Evolutionary conservation across 2,797 vertebrate species (phyloP), one percentile per base, ranked within the genome.

Genomic region (Lagocephalus sceleratus): DNA sequence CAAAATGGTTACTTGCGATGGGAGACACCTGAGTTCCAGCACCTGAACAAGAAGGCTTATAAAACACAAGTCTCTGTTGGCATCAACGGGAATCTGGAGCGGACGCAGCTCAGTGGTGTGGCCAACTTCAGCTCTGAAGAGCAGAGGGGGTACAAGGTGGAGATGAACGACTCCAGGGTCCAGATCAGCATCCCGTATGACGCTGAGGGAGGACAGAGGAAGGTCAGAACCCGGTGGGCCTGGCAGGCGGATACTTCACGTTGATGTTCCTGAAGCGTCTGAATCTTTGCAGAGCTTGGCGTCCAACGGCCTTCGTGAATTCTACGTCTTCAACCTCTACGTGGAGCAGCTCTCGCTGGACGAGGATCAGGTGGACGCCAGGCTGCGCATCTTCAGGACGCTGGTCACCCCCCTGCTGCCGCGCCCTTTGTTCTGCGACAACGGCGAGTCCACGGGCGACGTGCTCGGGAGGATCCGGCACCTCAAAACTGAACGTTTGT

Each of bases 161-260:
- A 68, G 0, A 53, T 17, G 3, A 3, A n/a, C 6, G 62, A 71
- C 0, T 0, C 5, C 1, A 60, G 48, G 0, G 6, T 87, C 2
- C 20, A 60, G 4, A 58, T 89, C 6, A 12, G 60, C 23, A 65
- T 91, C 23, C 88, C 90, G 0, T 76, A 76, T 53, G 61, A 73
- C 11, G 73, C 82, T 15, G 66, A 72, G 2, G 88, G 83, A 44
- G 82, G 60, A 2, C 41, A 72, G 67, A 78, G 85, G 43, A 83
- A 85, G 87, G 89, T 90, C 40, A 44, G 57, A 14, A 44, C 20
- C 8, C 14, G 1, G 10, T 44, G 1, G 10, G 10, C 17, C 11
- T 20, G 17, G 42, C 19, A 20, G 6, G 2, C 10, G 17, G 8
- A 20, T 9, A 20, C 10, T 14, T 42, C 7, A 20, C 3, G 17